Conservation (phyloP, 2,888 invertebrate genomes). For the Phlogophora meticulosa region DNA sequence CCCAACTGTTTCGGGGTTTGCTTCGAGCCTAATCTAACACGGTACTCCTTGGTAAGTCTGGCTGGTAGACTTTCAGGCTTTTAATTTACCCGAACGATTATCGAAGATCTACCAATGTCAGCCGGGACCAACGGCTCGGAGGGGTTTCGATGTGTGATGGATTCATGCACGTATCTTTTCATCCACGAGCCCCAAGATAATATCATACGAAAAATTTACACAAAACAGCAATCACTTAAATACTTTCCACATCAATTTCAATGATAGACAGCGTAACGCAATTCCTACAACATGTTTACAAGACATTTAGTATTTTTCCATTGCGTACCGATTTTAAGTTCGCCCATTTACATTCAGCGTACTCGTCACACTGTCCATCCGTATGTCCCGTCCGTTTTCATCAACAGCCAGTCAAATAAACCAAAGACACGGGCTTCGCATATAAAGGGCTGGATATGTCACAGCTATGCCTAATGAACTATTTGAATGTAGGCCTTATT, state of each 20-base stretch:
- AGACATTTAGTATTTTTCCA: constrained; percentile 52
- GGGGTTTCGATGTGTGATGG: too few species aligned
- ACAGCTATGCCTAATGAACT: constrained; percentile 84
- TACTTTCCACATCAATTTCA: constrained; percentile 44
- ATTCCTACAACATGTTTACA: constrained; percentile 37
- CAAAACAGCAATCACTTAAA: constrained; percentile 13
- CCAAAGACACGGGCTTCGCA: constrained; percentile 80
- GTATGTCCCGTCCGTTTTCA: constrained; percentile 76
- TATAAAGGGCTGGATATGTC: constrained; percentile 84
- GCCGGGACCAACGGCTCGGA: too few species aligned
- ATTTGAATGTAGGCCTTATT: constrained; percentile 90
- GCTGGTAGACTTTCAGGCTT: too few species aligned
- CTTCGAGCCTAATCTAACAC: too few species aligned
- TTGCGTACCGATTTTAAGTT: constrained; percentile 14
- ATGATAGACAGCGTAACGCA: constrained; percentile 15
- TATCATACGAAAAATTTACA: constrained; percentile 12
- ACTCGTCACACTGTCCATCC: constrained; percentile 40
- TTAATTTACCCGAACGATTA: too few species aligned
- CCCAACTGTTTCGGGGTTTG: too few species aligned
- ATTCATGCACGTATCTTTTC: too few species aligned
- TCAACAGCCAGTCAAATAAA: constrained; percentile 83
- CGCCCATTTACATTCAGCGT: constrained; percentile 34
- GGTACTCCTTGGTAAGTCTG: too few species aligned
- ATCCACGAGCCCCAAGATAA: neutral
- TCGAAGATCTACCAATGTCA: too few species aligned